Conservation (phyloP, 2,113 vertebrate genomes). For the Dromaius novaehollandiae region DNA sequence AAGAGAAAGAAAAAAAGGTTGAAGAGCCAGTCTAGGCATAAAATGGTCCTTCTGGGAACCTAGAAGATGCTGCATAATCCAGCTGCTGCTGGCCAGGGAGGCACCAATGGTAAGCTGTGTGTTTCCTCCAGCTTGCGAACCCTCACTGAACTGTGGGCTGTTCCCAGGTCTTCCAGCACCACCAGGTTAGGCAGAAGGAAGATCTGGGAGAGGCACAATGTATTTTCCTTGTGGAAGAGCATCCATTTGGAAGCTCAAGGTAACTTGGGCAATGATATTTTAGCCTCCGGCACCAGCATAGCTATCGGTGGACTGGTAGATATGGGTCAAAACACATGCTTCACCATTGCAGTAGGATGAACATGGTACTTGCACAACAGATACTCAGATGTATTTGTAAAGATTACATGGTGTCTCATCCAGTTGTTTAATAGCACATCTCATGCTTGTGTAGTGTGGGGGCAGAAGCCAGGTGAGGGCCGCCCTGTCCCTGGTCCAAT, state of each 20-base stretch:
- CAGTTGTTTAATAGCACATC: background rate
- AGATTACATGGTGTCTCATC: background rate
- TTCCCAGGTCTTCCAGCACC: background rate
- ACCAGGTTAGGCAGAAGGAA: background rate
- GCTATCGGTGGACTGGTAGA: background rate
- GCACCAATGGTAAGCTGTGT: background rate
- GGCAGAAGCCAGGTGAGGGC: background rate
- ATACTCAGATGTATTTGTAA: background rate
- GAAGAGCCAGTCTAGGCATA: background rate
- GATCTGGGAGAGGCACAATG: background rate
- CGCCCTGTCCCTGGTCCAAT: background rate
- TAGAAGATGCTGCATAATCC: background rate
- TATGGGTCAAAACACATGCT: background rate
- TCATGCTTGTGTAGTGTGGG: background rate
- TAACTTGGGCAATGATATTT: background rate
- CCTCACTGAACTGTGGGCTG: background rate
- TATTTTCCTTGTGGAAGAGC: background rate
- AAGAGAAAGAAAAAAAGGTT: background rate
- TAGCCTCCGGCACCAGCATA: background rate
- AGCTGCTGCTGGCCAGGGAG: background rate
- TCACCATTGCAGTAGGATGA: rapidly evolving
- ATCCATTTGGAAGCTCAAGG: background rate
- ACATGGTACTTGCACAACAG: background rate
- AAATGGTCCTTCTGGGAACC: background rate
- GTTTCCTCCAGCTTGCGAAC: background rate